Base-by-base conservation (phyloP, 2,888 invertebrate genomes). In the Colostygia pectinataria region DNA sequence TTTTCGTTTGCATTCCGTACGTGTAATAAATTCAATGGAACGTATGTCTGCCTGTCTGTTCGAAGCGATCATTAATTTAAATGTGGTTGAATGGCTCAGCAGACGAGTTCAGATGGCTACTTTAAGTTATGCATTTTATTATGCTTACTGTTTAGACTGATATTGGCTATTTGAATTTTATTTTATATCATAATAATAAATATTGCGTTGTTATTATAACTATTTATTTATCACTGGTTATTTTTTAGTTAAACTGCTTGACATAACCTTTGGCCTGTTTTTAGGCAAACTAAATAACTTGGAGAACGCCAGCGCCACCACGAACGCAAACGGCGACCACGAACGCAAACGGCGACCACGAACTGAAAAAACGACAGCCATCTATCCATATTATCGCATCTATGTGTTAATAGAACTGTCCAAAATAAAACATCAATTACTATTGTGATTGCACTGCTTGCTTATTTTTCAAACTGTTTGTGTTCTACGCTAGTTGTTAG, bases 11-110 rank as follows among this genome's bases (percentile, higher is more conserved):
- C 39, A 42, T 52, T 38, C 51, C 51, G 37, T 49, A 42, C 6
- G 10, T 46, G 45, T 42, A 42, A 52, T 52, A 52, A 52, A 52
- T 52, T 52, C 12, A 47, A 52, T 38, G 46, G 37, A 29, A 42
- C 38, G 29, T 23, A 24, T 12, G 44, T 51, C 50, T 45, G 48
- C 45, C 50, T 14, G 42, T 46, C 33, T 42, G 42, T 52, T 42
- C 37, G 46, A 15, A 40, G 29, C 23, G 32, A 52, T 52, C 52
- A 52, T 52, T 52, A 52, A 52, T 52, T 38, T 52, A 46, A 52
- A 47, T 28, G 42, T 28, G 46, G 28, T 39, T 52, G 42, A 52
- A 52, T 52, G 33, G 46, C 27, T 40, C 39, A 13, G 47, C 47
- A 37, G 41, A 38, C 33, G 46, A 43, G 39, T 46, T 42, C 46